These are phyloP conservation scores for Indri indri DNA, from an alignment of 2,113 vertebrate genomes.

Conservation along the genomic window DNA sequence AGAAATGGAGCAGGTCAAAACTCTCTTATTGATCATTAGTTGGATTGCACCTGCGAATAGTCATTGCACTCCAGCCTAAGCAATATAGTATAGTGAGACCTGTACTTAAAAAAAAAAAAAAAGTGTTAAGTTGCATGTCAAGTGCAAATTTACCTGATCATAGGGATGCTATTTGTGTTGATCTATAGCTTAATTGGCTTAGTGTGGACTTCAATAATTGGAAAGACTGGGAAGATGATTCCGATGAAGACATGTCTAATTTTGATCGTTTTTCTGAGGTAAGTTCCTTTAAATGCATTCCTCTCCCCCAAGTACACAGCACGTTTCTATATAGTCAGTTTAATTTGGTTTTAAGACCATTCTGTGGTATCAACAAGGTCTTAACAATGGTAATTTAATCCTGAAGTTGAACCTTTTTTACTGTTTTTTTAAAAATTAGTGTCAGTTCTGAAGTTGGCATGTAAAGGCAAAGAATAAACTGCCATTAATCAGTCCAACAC, in stretches of 20 bases:
- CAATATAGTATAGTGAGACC: neutral
- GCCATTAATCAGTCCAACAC: neutral
- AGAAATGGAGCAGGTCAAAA: neutral
- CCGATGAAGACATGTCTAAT: slow-evolving; percentile 96
- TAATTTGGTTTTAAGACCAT: slow-evolving; percentile 16
- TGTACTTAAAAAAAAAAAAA: neutral
- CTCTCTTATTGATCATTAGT: neutral
- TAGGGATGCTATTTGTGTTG: slow-evolving; percentile 18
- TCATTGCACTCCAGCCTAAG: neutral
- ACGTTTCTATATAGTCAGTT: neutral
- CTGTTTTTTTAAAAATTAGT: neutral
- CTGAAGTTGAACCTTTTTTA: neutral
- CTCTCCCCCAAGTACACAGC: neutral
- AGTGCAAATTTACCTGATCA: neutral
- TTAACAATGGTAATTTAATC: neutral
- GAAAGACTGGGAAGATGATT: slow-evolving; percentile 99
- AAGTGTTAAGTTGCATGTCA: neutral
- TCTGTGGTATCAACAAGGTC: neutral
- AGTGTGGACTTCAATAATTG: slow-evolving; percentile 99
- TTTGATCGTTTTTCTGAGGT: slow-evolving; percentile 98
- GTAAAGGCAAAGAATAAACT: neutral
- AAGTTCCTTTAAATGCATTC: slow-evolving; percentile 45
- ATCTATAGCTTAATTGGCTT: slow-evolving; percentile 94
- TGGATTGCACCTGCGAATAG: neutral
- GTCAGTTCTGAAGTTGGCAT: neutral